Base-by-base conservation (phyloP, 2,888 invertebrate genomes). In the Lomographa bimaculata region DNA sequence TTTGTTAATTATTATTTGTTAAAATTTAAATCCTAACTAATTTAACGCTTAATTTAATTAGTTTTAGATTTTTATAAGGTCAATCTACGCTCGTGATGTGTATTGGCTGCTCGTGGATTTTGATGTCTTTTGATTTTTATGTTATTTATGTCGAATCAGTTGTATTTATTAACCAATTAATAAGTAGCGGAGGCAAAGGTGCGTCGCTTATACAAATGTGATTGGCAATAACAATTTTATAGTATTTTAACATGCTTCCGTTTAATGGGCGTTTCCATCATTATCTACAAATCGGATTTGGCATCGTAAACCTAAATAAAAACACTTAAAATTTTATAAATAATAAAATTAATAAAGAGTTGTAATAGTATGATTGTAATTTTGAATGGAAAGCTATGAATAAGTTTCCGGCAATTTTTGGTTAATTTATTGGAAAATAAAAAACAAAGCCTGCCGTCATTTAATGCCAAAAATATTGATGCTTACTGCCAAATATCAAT, bases 181-280 rank as follows among this genome's bases (percentile, higher is more conserved):
- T 20, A 36, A 23, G 14, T 23, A 36, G 14, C 7, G 12, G 14
- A 24, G 12, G 16, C 26, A 32, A 20, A 42, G 42, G 36, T 32
- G 42, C 30, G 36, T 43, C 36, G 19, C 36, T 30, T 37, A 43
- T 32, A 42, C 32, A 42, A 43, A 37, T 37, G 42, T 43, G 38
- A 38, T 44, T 44, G 33, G 11, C 38, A 44, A 35, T 44, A 44
- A 44, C 44, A 29, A 30, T 44, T 44, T 44, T 44, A 44, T 44
- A 44, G 44, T 38, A n/a, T 38, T 24, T 37, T 44, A 38, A 44
- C 38, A 25, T 25, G 44, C 42, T 43, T 43, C 42, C 32, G 42
- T 42, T 42, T 42, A 42, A 42, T 42, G 7, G 42, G 26, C 42
- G 23, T 37, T 43, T 43, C 42, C 30, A 43, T 43, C 42, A 43